Conservation (phyloP, 2,797 vertebrate genomes). For the Cynodonichthys magdalenae region DNA sequence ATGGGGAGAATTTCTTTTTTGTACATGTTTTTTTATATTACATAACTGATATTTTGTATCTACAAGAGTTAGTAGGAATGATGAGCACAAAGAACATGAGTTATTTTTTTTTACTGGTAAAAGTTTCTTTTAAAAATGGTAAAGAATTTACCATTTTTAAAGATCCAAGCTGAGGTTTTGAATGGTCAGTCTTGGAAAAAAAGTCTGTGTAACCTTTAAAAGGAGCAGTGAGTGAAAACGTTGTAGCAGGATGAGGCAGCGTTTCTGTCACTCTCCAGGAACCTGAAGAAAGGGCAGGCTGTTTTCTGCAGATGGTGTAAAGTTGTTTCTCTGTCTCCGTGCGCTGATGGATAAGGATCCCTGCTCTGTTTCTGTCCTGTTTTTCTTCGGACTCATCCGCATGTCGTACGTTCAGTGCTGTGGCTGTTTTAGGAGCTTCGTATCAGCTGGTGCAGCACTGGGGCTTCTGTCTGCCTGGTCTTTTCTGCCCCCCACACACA, state of each 20-base stretch:
- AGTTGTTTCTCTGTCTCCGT: constrained; percentile 54
- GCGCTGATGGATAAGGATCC: constrained; percentile 53
- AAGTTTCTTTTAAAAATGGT: too few species aligned
- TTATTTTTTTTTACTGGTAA: too few species aligned
- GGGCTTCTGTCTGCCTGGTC: constrained; percentile 40
- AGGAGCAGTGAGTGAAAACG: not conserved
- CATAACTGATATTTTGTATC: too few species aligned
- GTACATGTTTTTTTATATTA: too few species aligned
- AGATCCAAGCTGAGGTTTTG: too few species aligned
- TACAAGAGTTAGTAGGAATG: too few species aligned
- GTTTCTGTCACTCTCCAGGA: constrained; percentile 14
- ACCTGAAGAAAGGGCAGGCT: constrained; percentile 36
- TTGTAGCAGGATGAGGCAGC: constrained; percentile 34
- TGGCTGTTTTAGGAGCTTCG: constrained; percentile 30
- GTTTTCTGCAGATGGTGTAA: constrained; percentile 32
- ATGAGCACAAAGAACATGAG: too few species aligned
- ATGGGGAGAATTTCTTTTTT: too few species aligned
- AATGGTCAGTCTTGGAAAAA: too few species aligned
- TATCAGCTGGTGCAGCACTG: constrained; percentile 33
- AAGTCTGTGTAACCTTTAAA: not conserved
- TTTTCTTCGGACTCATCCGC: constrained; percentile 64
- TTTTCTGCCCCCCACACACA: constrained; percentile 19
- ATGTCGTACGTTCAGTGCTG: constrained; percentile 43
- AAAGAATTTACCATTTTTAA: too few species aligned
- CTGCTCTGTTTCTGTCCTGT: constrained; percentile 45